Evolutionary conservation across 2,888 invertebrate species (phyloP).

Genomic region (Protonemura montana): DNA sequence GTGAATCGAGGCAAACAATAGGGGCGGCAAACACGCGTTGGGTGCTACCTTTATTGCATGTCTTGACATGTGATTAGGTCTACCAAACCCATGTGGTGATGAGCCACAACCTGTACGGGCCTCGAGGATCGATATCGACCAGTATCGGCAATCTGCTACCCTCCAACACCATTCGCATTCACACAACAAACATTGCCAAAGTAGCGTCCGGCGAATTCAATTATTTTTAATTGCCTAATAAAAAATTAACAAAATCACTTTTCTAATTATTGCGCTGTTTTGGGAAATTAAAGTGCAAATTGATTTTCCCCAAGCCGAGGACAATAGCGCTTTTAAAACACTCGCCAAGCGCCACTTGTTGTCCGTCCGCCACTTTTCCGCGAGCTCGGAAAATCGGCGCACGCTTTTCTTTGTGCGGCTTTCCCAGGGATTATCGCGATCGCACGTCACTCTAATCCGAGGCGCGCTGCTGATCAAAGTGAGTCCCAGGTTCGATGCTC

Average conservation of each 20-base stretch:
- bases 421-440: slow-evolving; percentile 25
- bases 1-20: neutral
- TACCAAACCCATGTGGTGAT: neutral
- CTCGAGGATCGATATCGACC: neutral
- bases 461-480: slow-evolving; percentile 24
- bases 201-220: neutral
- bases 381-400: neutral
- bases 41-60: neutral
- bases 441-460: neutral
- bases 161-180: neutral
- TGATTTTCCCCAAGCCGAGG: neutral
- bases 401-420: neutral
- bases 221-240: neutral
- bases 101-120: no score
- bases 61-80: neutral
- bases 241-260: neutral
- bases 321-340: neutral
- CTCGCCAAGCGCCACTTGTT: neutral
- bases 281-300: neutral
- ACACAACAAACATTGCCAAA: neutral
- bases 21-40: neutral
- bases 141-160: neutral
- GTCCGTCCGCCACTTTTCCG: neutral
- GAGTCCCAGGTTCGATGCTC: neutral
- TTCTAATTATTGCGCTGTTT: neutral